Evolutionary conservation across 2,113 vertebrate species (phyloP).

Genomic region (Pholis gunnellus): DNA sequence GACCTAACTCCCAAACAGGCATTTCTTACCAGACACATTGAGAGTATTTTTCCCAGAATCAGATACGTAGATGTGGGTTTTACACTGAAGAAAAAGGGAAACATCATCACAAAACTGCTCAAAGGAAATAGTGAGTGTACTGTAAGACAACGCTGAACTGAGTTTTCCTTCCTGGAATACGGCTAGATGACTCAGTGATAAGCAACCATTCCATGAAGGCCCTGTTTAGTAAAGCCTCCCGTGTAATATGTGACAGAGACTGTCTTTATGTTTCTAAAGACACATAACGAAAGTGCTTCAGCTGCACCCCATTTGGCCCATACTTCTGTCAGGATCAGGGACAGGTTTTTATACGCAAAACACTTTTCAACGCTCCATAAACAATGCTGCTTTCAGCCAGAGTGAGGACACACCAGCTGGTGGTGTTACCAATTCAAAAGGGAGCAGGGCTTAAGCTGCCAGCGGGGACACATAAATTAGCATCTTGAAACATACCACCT

Average conservation of each 20-base stretch:
- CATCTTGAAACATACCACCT: constrained; percentile 69
- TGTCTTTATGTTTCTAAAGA: constrained; percentile 56
- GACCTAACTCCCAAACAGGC: background rate
- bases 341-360: constrained; percentile 57
- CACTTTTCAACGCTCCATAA: constrained; percentile 46
- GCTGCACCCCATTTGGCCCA: constrained; percentile 35
- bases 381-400: constrained; percentile 73
- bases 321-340: constrained; percentile 65
- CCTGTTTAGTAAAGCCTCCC: constrained; percentile 36
- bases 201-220: constrained; percentile 40
- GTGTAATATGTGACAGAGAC: constrained; percentile 69
- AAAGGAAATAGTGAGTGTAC: constrained; percentile 28
- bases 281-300: constrained; percentile 45
- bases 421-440: constrained; percentile 71
- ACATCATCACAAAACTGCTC: constrained; percentile 38
- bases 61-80: constrained; percentile 37
- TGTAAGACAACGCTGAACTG: constrained; percentile 10
- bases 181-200: constrained; percentile 43
- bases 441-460: constrained; percentile 73
- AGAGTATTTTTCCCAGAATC: constrained; percentile 41
- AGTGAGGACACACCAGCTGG: constrained; percentile 73
- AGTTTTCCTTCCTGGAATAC: constrained; percentile 28
- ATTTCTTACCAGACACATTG: constrained; percentile 13
- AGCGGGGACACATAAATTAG: constrained; percentile 79
- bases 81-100: background rate